These are phyloP conservation scores for Trichosurus vulpecula DNA, from an alignment of 2,797 vertebrate genomes.

Conservation along the genomic window DNA sequence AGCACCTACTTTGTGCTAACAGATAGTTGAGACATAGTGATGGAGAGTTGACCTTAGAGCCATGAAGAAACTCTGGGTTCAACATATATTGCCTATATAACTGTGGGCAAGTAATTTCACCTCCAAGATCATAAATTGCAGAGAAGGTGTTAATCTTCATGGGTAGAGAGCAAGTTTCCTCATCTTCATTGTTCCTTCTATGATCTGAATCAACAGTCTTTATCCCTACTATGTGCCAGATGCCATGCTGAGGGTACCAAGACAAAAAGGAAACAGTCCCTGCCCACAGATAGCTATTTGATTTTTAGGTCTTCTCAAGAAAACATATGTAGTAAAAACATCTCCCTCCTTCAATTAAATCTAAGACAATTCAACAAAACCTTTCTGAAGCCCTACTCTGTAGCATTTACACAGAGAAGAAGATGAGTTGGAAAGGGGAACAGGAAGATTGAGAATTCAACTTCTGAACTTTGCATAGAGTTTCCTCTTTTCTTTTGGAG, in stretches of 20 bases:
- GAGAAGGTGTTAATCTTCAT: neutral
- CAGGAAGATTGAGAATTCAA: neutral
- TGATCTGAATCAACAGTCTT: neutral
- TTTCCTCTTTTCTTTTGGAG: neutral
- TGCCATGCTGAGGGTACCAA: neutral
- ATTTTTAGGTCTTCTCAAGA: neutral
- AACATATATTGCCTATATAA: neutral
- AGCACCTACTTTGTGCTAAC: neutral
- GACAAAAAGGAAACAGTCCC: neutral
- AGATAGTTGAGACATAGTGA: neutral
- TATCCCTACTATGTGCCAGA: neutral
- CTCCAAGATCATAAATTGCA: neutral
- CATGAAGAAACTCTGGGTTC: neutral
- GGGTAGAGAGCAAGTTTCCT: neutral
- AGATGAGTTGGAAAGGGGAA: neutral
- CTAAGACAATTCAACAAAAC: neutral
- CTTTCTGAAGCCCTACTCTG: neutral
- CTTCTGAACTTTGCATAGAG: neutral
- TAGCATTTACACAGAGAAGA: neutral
- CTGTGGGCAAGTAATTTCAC: neutral
- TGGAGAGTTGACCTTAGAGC: neutral
- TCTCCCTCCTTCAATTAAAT: neutral
- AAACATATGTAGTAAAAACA: neutral
- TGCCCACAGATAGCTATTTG: neutral
- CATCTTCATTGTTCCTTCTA: neutral